Conservation (phyloP, 2,888 invertebrate species). For the Drosophila hamatofila region DNA sequence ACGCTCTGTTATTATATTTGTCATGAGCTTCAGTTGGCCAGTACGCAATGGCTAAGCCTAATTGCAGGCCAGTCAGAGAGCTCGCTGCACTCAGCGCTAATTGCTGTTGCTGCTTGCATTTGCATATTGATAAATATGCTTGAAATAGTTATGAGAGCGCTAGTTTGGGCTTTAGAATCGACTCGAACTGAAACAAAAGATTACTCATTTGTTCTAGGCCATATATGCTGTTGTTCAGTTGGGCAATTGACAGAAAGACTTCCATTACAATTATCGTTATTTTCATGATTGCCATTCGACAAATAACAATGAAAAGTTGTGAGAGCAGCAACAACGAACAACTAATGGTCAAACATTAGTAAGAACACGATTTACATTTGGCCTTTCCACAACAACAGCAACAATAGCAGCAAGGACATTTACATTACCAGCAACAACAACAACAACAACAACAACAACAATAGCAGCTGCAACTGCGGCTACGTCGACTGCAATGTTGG, state of each 20-base stretch:
- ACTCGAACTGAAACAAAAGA: neutral
- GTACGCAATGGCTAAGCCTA: constrained; percentile 21
- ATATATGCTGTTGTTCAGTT: constrained; percentile 1
- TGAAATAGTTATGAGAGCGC: neutral
- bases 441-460: constrained; percentile 5
- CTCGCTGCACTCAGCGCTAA: neutral
- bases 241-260: constrained; percentile 32
- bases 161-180: neutral
- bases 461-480: constrained; percentile 28
- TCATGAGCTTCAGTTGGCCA: constrained; percentile 17
- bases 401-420: constrained; percentile 19
- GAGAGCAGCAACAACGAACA: constrained; percentile 52
- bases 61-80: constrained; percentile 14
- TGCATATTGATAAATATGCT: constrained; percentile 19
- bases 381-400: constrained; percentile 24
- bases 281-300: constrained; percentile 8
- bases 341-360: constrained; percentile 64
- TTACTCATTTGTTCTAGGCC: neutral
- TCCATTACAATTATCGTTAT: constrained; percentile 31
- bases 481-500: constrained; percentile 34
- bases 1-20: constrained; percentile 26
- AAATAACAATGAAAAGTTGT: constrained; percentile 41
- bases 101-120: constrained; percentile 7
- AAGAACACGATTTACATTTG: constrained; percentile 54
- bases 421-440: constrained; percentile 18